Conservation (phyloP, 2,797 vertebrate species). For the Pipistrellus kuhlii region DNA sequence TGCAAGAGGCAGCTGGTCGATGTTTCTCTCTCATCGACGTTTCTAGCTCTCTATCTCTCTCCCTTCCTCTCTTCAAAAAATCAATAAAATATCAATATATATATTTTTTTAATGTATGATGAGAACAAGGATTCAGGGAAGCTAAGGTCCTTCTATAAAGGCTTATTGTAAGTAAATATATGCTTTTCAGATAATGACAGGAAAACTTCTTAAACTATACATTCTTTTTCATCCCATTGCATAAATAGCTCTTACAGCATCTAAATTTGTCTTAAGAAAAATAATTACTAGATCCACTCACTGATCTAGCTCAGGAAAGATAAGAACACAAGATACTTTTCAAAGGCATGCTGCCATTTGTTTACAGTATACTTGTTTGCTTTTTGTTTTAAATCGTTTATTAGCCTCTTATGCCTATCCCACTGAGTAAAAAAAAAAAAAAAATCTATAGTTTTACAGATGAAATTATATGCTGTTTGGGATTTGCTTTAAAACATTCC, state of each 20-base stretch:
- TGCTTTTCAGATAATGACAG: slow-evolving; percentile 30
- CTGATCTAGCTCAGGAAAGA: neutral
- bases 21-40: too few relatives aligned
- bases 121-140: neutral
- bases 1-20: too few relatives aligned
- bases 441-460: neutral
- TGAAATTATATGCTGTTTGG: neutral
- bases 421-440: neutral
- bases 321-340: neutral
- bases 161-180: neutral
- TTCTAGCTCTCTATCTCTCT: too few relatives aligned
- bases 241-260: neutral
- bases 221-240: neutral
- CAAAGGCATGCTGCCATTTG: neutral
- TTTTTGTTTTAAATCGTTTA: neutral
- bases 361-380: neutral
- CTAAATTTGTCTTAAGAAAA: slow-evolving; percentile 56
- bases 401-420: slow-evolving; percentile 32
- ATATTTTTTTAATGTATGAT: neutral
- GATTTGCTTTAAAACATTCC: slow-evolving; percentile 55
- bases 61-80: too few relatives aligned
- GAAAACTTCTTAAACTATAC: neutral
- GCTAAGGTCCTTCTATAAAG: neutral
- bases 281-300: slow-evolving; percentile 42
- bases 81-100: too few relatives aligned